Percentiles rank a stretch among this genome's conserved stretches.
Conservation (phyloP, 1,140 invertebrate genomes). For the Nasonia longicornis region DNA sequence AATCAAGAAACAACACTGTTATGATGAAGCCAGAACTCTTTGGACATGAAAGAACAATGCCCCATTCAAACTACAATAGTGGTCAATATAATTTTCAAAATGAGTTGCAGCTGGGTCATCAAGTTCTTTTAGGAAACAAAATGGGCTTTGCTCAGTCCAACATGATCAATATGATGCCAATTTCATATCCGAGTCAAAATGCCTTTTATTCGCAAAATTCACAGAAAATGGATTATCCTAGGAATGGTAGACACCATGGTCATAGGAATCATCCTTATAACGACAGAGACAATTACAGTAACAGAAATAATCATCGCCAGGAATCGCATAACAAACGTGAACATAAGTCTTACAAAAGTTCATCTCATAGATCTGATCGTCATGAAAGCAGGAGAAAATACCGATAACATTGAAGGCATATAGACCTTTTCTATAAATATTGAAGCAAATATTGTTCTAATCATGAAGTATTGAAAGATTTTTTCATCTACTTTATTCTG, state of each 20-base stretch:
- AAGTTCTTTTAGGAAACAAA: slow-evolving; percentile 55
- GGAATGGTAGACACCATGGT: slow-evolving; percentile 51
- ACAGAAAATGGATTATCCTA: slow-evolving; percentile 44
- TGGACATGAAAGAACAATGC: neutral
- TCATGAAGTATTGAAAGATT: neutral
- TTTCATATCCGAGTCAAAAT: slow-evolving; percentile 47
- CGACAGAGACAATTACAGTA: slow-evolving; percentile 40
- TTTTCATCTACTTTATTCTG: too few relatives aligned
- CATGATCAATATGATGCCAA: slow-evolving; percentile 45
- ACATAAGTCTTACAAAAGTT: slow-evolving; percentile 42
- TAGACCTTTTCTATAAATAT: neutral
- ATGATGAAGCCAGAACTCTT: neutral
- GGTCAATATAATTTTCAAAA: slow-evolving; percentile 29
- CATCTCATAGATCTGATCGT: slow-evolving; percentile 43
- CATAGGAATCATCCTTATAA: slow-evolving; percentile 52
- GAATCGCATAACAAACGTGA: slow-evolving; percentile 34
- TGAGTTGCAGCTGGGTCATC: slow-evolving; percentile 55
- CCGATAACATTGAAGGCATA: slow-evolving; percentile 10
- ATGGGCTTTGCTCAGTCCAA: slow-evolving; percentile 6
- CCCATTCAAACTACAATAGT: slow-evolving; percentile 5
- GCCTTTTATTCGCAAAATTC: slow-evolving; percentile 44
- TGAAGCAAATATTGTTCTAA: neutral
- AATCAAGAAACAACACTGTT: slow-evolving; percentile 57
- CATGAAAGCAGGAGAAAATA: slow-evolving; percentile 39
- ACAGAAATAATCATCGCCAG: slow-evolving; percentile 38